Percentiles rank a stretch among this genome's conserved stretches.
These are phyloP conservation scores for Pachyuromys duprasi DNA, from an alignment of 2,797 vertebrate genomes.

Conservation along the genomic window DNA sequence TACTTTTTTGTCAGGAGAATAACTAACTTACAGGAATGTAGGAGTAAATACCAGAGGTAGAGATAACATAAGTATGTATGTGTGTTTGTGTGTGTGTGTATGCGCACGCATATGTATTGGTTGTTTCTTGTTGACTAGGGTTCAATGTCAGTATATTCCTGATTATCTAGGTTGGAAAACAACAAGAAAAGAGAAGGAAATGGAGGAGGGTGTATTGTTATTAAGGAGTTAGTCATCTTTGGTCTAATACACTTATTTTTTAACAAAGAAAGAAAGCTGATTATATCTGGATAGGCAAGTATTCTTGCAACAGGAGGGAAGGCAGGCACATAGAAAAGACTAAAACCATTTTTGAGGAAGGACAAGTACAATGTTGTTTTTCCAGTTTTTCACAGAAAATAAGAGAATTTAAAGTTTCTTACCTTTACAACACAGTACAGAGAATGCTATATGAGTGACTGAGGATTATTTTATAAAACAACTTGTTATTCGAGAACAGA, in stretches of 20 bases:
- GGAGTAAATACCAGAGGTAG: background rate
- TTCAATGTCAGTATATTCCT: background rate
- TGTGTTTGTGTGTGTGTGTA: too few species aligned
- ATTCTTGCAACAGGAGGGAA: background rate
- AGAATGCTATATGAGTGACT: background rate
- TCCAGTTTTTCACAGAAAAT: background rate
- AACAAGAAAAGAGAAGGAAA: background rate
- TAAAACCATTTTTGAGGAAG: too few species aligned
- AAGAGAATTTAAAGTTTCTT: background rate
- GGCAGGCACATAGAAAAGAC: background rate
- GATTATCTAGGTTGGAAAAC: background rate
- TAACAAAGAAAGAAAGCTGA: background rate
- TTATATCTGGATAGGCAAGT: too few species aligned
- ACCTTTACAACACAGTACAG: background rate
- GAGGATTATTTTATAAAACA: conserved; percentile 38
- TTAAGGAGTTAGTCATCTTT: background rate
- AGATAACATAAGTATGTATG: background rate
- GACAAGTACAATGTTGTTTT: background rate
- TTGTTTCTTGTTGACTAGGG: background rate
- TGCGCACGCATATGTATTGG: background rate
- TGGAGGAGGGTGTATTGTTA: background rate
- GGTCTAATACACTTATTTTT: background rate
- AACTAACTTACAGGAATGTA: background rate
- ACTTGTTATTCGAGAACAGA: background rate
- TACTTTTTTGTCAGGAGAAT: background rate